Percentiles rank a stretch among this genome's conserved stretches.
These are phyloP conservation scores for Anthoscopus minutus DNA, from an alignment of 2,113 vertebrate species.

Conservation along the genomic window DNA sequence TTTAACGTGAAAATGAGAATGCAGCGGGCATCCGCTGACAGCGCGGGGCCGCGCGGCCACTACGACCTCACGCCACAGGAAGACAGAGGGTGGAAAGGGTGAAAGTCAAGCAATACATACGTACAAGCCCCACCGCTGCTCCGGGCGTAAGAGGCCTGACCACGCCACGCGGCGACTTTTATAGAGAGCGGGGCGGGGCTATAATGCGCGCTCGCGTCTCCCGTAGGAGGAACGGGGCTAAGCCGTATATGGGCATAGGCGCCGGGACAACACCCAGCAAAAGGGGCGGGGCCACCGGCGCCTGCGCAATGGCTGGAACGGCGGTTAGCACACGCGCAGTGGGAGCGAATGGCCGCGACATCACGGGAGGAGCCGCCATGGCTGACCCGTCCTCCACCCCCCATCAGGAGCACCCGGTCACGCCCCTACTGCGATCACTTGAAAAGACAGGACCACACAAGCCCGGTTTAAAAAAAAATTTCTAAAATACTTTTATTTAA, in stretches of 20 bases:
- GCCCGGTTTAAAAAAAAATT: conserved; percentile 63
- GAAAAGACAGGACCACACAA: background rate
- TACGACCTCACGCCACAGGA: rapidly evolving
- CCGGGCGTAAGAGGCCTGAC: rapidly evolving
- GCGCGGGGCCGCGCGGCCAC: rapidly evolving
- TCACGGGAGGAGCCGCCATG: background rate
- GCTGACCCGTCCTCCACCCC: rapidly evolving
- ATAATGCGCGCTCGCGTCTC: rapidly evolving
- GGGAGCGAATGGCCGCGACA: background rate
- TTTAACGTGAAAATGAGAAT: rapidly evolving
- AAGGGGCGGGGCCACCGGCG: rapidly evolving
- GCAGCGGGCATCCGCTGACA: background rate
- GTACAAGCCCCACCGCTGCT: rapidly evolving
- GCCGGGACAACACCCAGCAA: rapidly evolving
- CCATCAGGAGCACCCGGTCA: too few relatives aligned
- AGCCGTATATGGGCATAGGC: rapidly evolving
- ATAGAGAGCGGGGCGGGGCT: background rate
- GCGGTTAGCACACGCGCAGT: background rate
- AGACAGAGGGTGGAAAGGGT: rapidly evolving
- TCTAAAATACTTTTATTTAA: conserved; percentile 89
- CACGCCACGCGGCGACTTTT: rapidly evolving
- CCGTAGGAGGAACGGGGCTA: rapidly evolving
- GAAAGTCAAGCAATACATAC: rapidly evolving
- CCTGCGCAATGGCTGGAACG: rapidly evolving
- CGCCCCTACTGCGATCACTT: rapidly evolving